Conservation (phyloP, 2,888 invertebrate genomes). For the Megalurothrips usitatus region DNA sequence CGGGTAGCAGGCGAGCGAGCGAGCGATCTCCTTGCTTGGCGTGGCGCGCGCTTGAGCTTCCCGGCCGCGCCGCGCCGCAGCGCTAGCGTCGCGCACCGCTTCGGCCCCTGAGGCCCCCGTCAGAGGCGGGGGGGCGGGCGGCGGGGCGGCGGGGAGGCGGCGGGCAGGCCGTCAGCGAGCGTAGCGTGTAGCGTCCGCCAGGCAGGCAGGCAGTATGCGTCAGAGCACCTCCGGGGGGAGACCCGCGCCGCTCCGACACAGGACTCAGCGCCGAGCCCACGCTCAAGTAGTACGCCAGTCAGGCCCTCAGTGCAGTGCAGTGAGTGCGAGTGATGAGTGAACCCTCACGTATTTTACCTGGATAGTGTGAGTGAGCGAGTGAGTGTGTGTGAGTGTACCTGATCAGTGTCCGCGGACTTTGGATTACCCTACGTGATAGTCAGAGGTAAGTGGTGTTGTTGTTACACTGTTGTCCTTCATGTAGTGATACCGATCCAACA, state of each 20-base stretch:
- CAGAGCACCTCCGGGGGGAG: not conserved
- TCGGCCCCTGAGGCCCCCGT: not conserved
- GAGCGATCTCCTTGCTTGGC: conserved; percentile 16
- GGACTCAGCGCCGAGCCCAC: too few species aligned
- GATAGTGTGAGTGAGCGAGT: not conserved
- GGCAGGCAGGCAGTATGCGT: conserved; percentile 3
- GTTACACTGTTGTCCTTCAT: too few species aligned
- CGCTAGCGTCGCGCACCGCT: conserved; percentile 10
- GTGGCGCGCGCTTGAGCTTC: conserved; percentile 21
- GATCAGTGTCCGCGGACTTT: not conserved
- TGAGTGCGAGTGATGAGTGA: not conserved
- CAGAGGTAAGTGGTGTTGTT: not conserved
- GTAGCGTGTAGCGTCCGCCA: not conserved
- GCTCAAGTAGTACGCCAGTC: not conserved
- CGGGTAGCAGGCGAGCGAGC: conserved; percentile 6
- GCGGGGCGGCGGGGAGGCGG: not conserved
- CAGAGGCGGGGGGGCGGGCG: not conserved
- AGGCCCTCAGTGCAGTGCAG: not conserved
- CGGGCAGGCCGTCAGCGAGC: not conserved
- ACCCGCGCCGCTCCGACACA: not conserved
- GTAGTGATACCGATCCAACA: too few species aligned
- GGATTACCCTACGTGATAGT: not conserved
- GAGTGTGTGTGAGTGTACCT: not conserved
- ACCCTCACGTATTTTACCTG: too few species aligned
- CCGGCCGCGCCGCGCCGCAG: not conserved